Conservation (phyloP, 2,888 invertebrate genomes). For the Scelioninae gen. 1 region DNA sequence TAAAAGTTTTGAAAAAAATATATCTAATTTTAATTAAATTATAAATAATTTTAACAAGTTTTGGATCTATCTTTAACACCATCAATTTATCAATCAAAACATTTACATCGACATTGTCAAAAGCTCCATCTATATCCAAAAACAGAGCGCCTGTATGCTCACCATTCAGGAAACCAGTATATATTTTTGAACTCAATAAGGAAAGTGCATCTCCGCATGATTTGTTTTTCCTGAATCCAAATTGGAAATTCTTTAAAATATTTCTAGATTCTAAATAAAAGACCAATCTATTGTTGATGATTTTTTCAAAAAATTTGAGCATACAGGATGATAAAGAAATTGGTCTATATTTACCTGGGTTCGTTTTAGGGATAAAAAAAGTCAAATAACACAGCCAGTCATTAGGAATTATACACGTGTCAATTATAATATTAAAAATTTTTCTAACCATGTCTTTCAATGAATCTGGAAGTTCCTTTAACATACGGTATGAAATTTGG, state of each 20-base stretch:
- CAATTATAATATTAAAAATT: not conserved
- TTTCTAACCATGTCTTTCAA: not conserved
- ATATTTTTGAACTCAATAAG: conserved; percentile 1
- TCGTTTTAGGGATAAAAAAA: conserved; percentile 15
- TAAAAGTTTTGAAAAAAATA: conserved; percentile 22
- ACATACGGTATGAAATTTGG: conserved; percentile 2
- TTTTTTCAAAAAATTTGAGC: conserved; percentile 23
- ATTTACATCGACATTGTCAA: conserved; percentile 20
- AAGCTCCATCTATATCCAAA: conserved; percentile 20
- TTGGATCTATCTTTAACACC: conserved; percentile 3
- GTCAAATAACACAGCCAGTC: conserved; percentile 1
- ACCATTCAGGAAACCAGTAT: conserved; percentile 4
- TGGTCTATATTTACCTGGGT: conserved; percentile 11
- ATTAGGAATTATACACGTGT: not conserved
- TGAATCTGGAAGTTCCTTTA: not conserved
- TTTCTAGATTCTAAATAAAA: not conserved
- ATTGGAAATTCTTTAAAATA: not conserved
- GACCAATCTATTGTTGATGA: not conserved
- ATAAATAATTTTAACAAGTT: conserved; percentile 21
- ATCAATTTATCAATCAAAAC: conserved; percentile 13
- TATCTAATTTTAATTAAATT: not conserved
- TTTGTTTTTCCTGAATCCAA: conserved; percentile 23
- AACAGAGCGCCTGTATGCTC: not conserved
- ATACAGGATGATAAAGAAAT: conserved; percentile 14
- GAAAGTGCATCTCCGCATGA: not conserved